Base-by-base conservation (phyloP, 2,888 invertebrate species). In the Rutpela maculata region DNA sequence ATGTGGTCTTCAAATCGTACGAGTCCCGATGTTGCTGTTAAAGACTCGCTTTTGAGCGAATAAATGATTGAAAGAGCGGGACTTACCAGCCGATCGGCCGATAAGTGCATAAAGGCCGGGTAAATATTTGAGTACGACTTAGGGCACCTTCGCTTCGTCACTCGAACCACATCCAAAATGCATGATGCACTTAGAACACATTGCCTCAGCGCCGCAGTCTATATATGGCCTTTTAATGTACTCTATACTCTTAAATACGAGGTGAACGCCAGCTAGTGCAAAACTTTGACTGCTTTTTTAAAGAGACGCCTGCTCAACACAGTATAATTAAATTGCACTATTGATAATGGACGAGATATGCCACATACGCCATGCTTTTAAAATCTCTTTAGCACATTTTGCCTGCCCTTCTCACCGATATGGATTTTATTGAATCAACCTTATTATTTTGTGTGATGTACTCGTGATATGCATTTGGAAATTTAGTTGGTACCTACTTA, bases 41-140 rank as follows among this genome's bases (percentile, higher is more conserved):
- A 75, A 75, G 59, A 75, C 70, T 60, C 62, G 12, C 38, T 31
- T 35, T 17, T 62, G 60, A 26, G 12, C 60, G 60, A 66, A 74
- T 62, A 71, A 77, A 77, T 77, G 78, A 80, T 78, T 59, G 59
- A 59, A 59, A 59, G 59, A 59, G 22, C 70, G 78, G 74, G 74
- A 63, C 62, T 69, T 57, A 63, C 59, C 59, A 67, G 22, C 59
- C 71, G 75, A 78, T 76, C 76, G 77, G 69, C 81, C 80, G 81
- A 80, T 83, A 84, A 84, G 77, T 78, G 77, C 69, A 69, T 83
- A 85, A 83, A 83, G 81, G 77, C 78, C 81, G 81, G 75, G 83
- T 85, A 84, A 85, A 85, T 85, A 85, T 85, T 86, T 86, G 83
- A 85, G 81, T 75, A 78, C 80, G 81, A 80, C 82, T 84, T 84